Evolutionary conservation across 2,797 vertebrate genomes (phyloP), one percentile per base, ranked within the genome.

Genomic region (Pipistrellus nathusii): DNA sequence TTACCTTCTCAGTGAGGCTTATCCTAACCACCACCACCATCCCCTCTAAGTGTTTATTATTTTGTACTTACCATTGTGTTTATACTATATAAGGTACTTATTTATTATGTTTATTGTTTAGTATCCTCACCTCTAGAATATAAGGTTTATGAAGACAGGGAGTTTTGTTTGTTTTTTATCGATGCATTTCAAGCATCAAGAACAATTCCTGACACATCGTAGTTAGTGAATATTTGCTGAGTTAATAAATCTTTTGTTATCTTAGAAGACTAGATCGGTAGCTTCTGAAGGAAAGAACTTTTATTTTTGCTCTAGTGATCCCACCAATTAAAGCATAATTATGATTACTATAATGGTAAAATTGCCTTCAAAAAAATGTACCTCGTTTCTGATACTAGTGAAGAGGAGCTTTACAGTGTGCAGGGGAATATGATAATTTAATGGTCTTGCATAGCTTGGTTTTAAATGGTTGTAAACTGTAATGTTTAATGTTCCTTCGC

Each of bases 51-150:
- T 68, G 72, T 3, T 80, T 30, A 91, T 77, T 72, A 92, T 72
- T 96, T 94, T 93, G 44, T 57, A 92, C 6, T 80, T 85, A 77
- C 4, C 5, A 9, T 38, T 30, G 75, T 57, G 75, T 46, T 73
- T 91, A 83, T 55, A 68, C 35, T 21, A 57, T 11, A 20, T 20
- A 85, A 80, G 44, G 4, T 71, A 53, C 21, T 85, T 62, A 81
- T 21, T 75, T 85, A 55, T 71, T 80, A 78, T 72, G 53, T 66
- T 55, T 86, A 76, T 59, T 69, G 0, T 75, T 66, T 68, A 46
- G 2, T 51, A 46, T 32, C 10, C 44, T 18, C 27, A 55, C 18
- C 7, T 95, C 21, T 62, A 94, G 73, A 86, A 66, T 88, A 51
- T 12, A 93, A 80, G 27, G 23, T 51, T 85, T 13, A 8, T 66